Evolutionary conservation across 2,797 vertebrate species (phyloP).

Genomic region (Takifugu ocellatus): DNA sequence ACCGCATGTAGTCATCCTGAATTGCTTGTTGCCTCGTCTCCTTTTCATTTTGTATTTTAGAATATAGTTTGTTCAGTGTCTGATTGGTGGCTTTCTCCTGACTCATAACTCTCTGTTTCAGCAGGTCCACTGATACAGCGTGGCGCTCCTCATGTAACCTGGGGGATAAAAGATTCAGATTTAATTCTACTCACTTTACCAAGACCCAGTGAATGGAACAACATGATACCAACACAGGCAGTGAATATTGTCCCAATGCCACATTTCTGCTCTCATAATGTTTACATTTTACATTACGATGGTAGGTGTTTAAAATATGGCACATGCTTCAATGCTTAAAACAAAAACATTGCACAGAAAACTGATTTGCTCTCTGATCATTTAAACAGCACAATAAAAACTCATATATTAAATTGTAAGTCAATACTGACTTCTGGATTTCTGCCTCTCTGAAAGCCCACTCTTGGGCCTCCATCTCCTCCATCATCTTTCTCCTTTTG

Average conservation of each 20-base stretch:
- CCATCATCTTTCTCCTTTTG: slow-evolving; percentile 88
- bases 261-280: no score
- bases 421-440: slow-evolving; percentile 84
- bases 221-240: no score
- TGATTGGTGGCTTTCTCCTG: slow-evolving; percentile 63
- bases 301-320: no score
- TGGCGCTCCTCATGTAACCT: slow-evolving; percentile 85
- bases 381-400: no score
- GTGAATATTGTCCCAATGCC: no score
- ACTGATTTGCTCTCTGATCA: no score
- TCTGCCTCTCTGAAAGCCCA: slow-evolving; percentile 91
- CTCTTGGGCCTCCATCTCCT: slow-evolving; percentile 88
- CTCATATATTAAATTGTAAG: background rate
- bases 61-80: slow-evolving; percentile 72
- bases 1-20: slow-evolving; percentile 65
- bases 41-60: slow-evolving; percentile 69
- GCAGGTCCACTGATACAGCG: slow-evolving; percentile 75
- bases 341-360: no score
- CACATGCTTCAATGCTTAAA: no score
- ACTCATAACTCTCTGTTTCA: slow-evolving; percentile 71
- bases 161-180: background rate
- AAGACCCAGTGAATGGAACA: no score
- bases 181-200: no score
- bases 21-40: slow-evolving; percentile 75
- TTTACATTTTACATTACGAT: no score